Evolutionary conservation across 2,888 invertebrate species (phyloP), one percentile per base, ranked within the genome.

Genomic region (Brachycybe producta): DNA sequence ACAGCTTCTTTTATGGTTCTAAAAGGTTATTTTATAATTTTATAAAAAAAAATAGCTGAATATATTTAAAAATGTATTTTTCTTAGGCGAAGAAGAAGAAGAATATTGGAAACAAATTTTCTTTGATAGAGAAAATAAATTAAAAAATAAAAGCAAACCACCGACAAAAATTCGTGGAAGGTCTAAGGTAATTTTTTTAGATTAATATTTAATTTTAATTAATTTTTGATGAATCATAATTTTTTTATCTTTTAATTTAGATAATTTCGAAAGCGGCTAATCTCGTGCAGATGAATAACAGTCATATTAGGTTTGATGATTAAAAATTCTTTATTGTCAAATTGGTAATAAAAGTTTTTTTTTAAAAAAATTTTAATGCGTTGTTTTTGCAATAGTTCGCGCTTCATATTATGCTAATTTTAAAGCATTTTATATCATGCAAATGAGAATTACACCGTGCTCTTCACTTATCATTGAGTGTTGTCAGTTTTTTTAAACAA

Each of bases 21-120:
- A 34, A 57, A 67, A 59, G 73, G 73, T 72, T 60, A 56, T 5
- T 58, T 57, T 8, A 34, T n/a, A 26, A 28, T 23, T 15, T 7
- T 41, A 15, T 40, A 15, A 49, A 35, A 44, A 32, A 34, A 40
- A 42, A 36, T 27, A 34, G 52, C 52, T 52, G 40, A 17, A n/a
- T n/a, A n/a, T n/a, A n/a, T 50, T 52, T 4, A 39, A 49, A 34
- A 41, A 38, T 24, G 49, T 45, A 45, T 50, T 24, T 59, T 78
- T 52, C 49, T 58, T 67, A 56, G 83, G 78, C 1, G 73, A 78
- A 1, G 81, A 80, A 54, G 90, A 90, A 64, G 69, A 73, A 32
- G 67, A 70, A 21, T 91, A 92, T 67, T 91, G 90, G 88, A 67
- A 77, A 17, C 83, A 82, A 62, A 81, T 88, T 34, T 70, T 73